Evolutionary conservation across 1,140 invertebrate genomes (phyloP).

Genomic region (Drosophila bocqueti): DNA sequence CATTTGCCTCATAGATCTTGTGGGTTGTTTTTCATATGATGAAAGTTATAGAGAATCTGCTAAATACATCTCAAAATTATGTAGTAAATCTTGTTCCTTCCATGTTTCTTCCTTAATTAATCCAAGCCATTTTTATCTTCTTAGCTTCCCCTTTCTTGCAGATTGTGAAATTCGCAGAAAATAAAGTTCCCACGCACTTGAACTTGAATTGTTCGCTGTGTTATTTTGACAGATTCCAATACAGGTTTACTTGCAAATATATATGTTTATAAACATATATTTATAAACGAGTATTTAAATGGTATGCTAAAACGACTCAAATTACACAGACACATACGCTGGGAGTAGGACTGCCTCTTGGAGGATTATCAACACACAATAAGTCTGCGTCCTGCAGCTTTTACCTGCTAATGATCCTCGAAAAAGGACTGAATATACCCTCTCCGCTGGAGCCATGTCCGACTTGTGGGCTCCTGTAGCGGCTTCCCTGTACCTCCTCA

Average conservation of each 20-base stretch:
- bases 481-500: conserved; percentile 8
- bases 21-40: no score
- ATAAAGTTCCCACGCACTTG: conserved; percentile 76
- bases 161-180: conserved; percentile 65
- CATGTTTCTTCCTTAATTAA: background rate
- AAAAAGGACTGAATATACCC: conserved; percentile 61
- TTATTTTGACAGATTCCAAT: conserved; percentile 70
- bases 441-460: conserved; percentile 51
- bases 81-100: background rate
- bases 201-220: conserved; percentile 67
- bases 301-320: conserved; percentile 55
- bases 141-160: background rate
- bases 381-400: conserved; percentile 45
- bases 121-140: background rate
- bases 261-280: conserved; percentile 5
- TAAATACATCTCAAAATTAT: background rate
- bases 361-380: conserved; percentile 42
- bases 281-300: background rate
- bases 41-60: no score
- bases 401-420: conserved; percentile 73
- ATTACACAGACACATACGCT: conserved; percentile 61
- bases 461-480: conserved; percentile 49
- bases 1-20: background rate
- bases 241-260: conserved; percentile 11
- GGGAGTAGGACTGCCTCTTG: conserved; percentile 1